A percentile compares a stretch with the other conserved stretches of the same genome.
Evolutionary conservation across 2,113 vertebrate genomes (phyloP).

Genomic region (Channa maculata): DNA sequence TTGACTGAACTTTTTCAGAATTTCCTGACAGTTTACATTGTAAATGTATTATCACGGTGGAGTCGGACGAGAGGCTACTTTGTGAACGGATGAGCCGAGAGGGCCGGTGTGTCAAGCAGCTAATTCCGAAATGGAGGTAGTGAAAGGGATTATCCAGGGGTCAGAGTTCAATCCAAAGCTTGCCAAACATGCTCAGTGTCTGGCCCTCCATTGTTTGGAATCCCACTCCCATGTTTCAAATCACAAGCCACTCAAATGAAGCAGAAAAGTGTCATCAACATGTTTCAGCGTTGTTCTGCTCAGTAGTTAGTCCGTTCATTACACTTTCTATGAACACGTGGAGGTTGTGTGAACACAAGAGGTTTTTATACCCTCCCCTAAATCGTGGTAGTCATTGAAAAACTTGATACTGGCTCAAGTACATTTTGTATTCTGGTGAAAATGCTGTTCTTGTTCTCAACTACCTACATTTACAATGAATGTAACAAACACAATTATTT

Average conservation of each 20-base stretch:
- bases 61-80: constrained; percentile 47
- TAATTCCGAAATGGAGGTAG: constrained; percentile 82
- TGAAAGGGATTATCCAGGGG: constrained; percentile 81
- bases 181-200: constrained; percentile 71
- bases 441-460: neutral
- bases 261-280: constrained; percentile 15
- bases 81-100: constrained; percentile 62
- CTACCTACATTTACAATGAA: no score
- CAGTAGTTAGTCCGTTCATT: neutral
- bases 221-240: constrained; percentile 49
- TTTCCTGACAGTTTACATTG: neutral
- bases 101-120: constrained; percentile 76
- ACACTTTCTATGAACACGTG: neutral
- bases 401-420: neutral
- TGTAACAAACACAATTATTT: no score
- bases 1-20: neutral
- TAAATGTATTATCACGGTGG: neutral
- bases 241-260: constrained; percentile 28
- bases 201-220: constrained; percentile 67
- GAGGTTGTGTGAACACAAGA: no score
- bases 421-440: neutral
- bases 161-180: constrained; percentile 81
- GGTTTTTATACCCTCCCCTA: no score
- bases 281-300: neutral
- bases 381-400: no score